Evolutionary conservation across 2,113 vertebrate genomes (phyloP).

Genomic region (Eretmochelys imbricata): DNA sequence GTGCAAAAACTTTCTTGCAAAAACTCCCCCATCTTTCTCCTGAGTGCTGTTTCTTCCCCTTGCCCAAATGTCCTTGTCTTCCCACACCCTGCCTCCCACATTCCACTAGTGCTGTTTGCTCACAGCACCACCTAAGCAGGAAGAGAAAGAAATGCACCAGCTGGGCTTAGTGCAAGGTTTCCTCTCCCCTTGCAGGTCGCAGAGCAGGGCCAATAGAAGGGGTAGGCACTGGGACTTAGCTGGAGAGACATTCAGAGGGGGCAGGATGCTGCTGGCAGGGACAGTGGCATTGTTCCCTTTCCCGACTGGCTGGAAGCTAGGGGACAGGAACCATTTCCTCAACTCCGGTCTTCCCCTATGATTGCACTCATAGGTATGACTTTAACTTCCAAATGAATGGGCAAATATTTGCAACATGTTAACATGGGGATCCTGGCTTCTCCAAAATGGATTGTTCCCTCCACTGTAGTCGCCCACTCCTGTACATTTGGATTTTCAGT

Average conservation of each 20-base stretch:
- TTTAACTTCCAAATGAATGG: background rate
- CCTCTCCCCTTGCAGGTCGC: background rate
- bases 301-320: background rate
- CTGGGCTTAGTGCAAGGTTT: background rate
- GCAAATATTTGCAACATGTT: background rate
- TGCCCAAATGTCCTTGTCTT: background rate
- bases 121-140: background rate
- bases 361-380: background rate
- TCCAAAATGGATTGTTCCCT: fast-evolving
- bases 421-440: background rate
- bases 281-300: background rate
- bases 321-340: background rate
- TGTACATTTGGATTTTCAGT: fast-evolving
- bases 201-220: background rate
- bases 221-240: background rate
- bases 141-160: background rate
- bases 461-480: fast-evolving
- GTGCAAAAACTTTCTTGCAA: background rate
- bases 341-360: background rate
- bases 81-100: background rate
- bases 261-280: background rate
- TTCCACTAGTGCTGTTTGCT: background rate
- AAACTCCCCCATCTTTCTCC: background rate
- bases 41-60: background rate
- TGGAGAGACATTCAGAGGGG: background rate